Conservation (phyloP, 2,797 vertebrate genomes). For the Chelon auratus region DNA sequence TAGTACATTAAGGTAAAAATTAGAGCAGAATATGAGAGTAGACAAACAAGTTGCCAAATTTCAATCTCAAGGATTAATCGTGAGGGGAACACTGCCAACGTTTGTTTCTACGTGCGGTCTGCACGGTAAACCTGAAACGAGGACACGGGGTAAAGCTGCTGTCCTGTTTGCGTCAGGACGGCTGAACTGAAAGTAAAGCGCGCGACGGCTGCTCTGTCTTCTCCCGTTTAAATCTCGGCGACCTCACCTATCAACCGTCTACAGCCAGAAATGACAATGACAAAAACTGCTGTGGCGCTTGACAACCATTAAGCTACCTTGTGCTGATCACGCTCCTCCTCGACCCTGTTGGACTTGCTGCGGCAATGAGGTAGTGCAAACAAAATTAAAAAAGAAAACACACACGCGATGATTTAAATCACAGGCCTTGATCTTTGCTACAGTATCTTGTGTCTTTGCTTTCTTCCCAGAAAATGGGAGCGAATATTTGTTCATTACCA, state of each 20-base stretch:
- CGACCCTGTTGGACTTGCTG: constrained; percentile 45
- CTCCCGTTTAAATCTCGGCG: not conserved
- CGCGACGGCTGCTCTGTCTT: constrained; percentile 29
- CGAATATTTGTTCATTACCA: constrained; percentile 46
- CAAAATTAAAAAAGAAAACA: constrained; percentile 20
- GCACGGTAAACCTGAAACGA: constrained; percentile 12
- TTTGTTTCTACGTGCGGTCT: not conserved
- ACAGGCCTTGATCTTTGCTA: constrained; percentile 79
- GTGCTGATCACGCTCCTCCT: constrained; percentile 40
- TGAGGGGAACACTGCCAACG: not conserved
- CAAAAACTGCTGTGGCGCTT: constrained; percentile 46
- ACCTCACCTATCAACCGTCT: not conserved
- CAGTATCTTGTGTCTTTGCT: constrained; percentile 75
- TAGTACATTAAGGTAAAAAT: not conserved
- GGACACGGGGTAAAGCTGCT: not conserved
- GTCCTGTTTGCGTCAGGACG: constrained; percentile 13
- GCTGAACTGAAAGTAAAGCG: constrained; percentile 7
- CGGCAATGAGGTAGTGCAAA: constrained; percentile 77
- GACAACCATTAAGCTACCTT: constrained; percentile 23
- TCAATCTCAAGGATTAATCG: not conserved
- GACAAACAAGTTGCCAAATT: not conserved
- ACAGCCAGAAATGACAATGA: not conserved
- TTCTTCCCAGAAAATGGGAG: constrained; percentile 40
- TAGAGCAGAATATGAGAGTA: not conserved
- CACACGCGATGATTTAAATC: constrained; percentile 54